phyloP scores from a whole-genome alignment of 2,113 vertebrate genomes.

The Bubo bubo region DNA sequence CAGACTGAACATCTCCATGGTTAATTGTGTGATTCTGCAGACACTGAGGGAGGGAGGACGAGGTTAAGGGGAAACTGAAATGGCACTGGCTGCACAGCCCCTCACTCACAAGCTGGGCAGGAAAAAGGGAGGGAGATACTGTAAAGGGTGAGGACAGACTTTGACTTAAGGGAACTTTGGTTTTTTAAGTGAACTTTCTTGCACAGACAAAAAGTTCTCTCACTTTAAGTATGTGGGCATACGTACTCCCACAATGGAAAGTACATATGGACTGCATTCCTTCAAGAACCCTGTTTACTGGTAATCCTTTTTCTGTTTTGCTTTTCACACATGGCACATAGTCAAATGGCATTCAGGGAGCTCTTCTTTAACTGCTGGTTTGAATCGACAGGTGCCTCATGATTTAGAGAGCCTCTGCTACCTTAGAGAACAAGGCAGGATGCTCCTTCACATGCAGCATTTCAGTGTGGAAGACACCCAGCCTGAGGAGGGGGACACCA shows the following conservation, averaged over 20 bases:
- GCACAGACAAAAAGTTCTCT: background rate
- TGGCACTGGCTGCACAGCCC: background rate
- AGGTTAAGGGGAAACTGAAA: background rate
- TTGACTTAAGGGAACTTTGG: background rate
- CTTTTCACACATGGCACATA: background rate
- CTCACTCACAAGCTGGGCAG: background rate
- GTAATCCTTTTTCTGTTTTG: background rate
- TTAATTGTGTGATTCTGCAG: conserved; percentile 12
- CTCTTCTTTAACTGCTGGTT: background rate
- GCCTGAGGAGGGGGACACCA: background rate
- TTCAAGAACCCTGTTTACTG: background rate
- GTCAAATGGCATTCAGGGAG: background rate
- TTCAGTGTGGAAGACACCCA: background rate
- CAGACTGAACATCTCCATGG: background rate
- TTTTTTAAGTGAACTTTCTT: background rate
- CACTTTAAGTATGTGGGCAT: background rate
- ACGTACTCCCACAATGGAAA: background rate
- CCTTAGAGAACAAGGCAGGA: background rate
- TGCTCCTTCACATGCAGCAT: background rate
- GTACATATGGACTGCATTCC: conserved; percentile 6
- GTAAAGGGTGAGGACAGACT: background rate
- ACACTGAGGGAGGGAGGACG: background rate
- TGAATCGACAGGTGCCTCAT: background rate
- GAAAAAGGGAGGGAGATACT: background rate
- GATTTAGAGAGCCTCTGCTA: background rate